Base-by-base conservation (phyloP, 1,140 invertebrate species). In the Megalopta genalis region DNA sequence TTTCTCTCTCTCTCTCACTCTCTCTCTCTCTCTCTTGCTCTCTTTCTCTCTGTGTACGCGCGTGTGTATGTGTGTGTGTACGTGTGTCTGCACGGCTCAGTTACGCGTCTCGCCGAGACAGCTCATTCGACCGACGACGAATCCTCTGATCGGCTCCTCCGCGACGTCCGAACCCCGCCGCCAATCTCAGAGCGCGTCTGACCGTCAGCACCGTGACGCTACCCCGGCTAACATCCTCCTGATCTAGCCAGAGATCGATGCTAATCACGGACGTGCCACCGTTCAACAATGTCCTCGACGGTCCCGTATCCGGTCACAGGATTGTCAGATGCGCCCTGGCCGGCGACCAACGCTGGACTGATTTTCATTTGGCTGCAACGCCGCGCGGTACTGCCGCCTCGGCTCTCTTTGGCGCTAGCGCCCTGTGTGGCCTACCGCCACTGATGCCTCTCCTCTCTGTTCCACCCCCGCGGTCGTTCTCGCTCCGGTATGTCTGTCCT, bases 321-420 rank as follows among this genome's bases (percentile, higher is more conserved):
- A 16, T 76, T 78, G 78, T 70, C 81, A 87, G 89, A 88, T 90
- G 87, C 88, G 87, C 83, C 86, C 87, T 88, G 87, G 87, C 86
- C 90, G 91, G 87, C 91, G 90, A 91, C 87, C 90, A 91, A 91
- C 90, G 90, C 90, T 91, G 90, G 88, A 92, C 91, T 92, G 90
- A 92, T 91, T 90, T 89, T 91, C 91, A 89, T 91, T 90, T 90
- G 85, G 88, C 88, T 89, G 89, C 89, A 90, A 87, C 86, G 86
- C 86, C 83, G 86, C 86, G 85, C 82, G 74, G 72, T 86, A 83
- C 74, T 63, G 80, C 86, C 85, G 77, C 86, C 84, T 67, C 77
- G 60, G 67, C 64, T 78, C 85, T 72, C 84, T 85, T 86, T 84
- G 84, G 85, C 85, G 85, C 85, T 86, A 86, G 84, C 84, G 75